Conservation (phyloP, 1,140 invertebrate species). For the Zaprionus nigranus region DNA sequence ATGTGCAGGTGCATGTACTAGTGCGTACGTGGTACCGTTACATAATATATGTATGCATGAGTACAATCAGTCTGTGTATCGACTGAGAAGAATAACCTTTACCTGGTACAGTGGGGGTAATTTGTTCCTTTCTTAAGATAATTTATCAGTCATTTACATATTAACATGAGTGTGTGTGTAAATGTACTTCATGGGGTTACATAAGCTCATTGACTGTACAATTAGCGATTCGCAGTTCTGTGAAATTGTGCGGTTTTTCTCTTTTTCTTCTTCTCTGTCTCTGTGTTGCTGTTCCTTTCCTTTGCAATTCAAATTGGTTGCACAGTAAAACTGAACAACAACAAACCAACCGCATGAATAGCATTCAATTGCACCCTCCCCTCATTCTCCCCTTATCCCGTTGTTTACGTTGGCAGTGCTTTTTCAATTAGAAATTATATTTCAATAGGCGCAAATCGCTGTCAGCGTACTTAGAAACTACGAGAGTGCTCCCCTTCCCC, state of each 20-base stretch:
- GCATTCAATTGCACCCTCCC: constrained; percentile 41
- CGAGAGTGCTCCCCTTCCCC: constrained; percentile 1
- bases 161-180: constrained; percentile 23
- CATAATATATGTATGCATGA: neutral
- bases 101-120: neutral
- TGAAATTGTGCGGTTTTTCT: constrained; percentile 27
- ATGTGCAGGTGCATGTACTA: neutral
- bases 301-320: constrained; percentile 54
- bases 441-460: constrained; percentile 58
- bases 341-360: constrained; percentile 12
- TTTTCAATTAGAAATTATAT: constrained; percentile 73
- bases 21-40: neutral
- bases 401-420: constrained; percentile 31
- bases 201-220: constrained; percentile 61
- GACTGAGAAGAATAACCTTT: neutral
- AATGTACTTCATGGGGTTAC: constrained; percentile 47
- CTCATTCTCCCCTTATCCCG: neutral
- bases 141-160: neutral
- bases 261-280: constrained; percentile 16
- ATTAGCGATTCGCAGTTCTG: constrained; percentile 44
- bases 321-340: constrained; percentile 40
- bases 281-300: constrained; percentile 21
- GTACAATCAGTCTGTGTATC: neutral
- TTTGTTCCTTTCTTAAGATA: neutral
- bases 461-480: constrained; percentile 21